phyloP scores from a whole-genome alignment of 2,113 vertebrate genomes.

The Anseranas semipalmata region DNA sequence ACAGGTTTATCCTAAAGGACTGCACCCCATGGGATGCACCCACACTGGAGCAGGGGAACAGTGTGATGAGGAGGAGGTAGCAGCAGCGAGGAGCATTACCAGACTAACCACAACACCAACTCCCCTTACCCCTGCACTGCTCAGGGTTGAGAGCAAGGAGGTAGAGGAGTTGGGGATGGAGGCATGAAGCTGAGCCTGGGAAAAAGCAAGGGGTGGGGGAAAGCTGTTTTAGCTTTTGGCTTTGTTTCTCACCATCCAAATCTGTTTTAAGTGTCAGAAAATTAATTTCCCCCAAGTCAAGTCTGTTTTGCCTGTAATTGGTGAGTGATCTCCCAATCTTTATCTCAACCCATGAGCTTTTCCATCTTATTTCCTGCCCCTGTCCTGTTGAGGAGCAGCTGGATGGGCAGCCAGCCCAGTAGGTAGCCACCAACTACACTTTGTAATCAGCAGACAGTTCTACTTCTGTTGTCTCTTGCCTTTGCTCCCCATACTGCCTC shows the following conservation, averaged over 20 bases:
- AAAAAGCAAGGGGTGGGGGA: neutral
- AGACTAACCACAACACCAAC: fast-evolving
- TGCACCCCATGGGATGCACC: fast-evolving
- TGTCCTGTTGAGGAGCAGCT: neutral
- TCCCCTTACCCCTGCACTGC: fast-evolving
- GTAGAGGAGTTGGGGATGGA: neutral
- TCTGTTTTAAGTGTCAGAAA: neutral
- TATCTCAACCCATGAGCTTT: neutral
- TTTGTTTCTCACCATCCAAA: neutral
- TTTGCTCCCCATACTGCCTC: neutral
- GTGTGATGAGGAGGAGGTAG: neutral
- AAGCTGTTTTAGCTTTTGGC: neutral
- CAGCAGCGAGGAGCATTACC: neutral
- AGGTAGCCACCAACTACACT: neutral
- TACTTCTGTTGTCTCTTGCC: neutral
- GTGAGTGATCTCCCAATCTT: neutral
- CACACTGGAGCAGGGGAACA: neutral
- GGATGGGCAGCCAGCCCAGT: neutral
- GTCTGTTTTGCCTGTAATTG: neutral
- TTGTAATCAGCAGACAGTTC: neutral
- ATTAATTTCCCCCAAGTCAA: neutral
- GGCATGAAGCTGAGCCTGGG: neutral
- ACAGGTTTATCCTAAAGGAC: neutral
- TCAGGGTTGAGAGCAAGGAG: neutral
- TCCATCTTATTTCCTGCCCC: neutral